phyloP scores from a whole-genome alignment of 2,888 invertebrate genomes.

The Stenodema calcarata region DNA sequence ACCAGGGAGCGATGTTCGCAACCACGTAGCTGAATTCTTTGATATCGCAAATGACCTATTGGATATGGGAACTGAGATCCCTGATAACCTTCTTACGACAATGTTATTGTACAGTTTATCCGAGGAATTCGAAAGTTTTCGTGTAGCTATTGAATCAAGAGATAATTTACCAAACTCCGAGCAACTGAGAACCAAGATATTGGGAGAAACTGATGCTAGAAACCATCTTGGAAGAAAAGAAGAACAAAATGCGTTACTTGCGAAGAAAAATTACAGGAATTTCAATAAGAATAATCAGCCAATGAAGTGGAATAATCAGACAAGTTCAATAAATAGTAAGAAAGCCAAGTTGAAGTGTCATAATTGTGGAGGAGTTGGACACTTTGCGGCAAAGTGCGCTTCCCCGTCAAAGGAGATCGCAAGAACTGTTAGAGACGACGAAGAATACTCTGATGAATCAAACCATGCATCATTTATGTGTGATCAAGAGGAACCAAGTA shows the following conservation, averaged over 20 bases:
- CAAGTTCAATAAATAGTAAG: background rate
- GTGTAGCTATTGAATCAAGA: slow-evolving; percentile 1
- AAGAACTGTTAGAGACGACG: background rate
- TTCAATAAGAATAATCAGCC: background rate
- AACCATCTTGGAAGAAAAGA: background rate
- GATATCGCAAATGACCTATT: background rate
- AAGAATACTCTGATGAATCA: background rate
- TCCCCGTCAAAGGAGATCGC: background rate
- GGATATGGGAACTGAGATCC: background rate
- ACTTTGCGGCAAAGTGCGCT: background rate
- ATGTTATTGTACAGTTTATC: slow-evolving; percentile 11
- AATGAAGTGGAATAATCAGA: background rate
- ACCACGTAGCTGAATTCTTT: background rate
- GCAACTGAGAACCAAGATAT: background rate
- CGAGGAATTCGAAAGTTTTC: background rate
- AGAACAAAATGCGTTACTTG: background rate
- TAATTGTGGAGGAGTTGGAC: background rate
- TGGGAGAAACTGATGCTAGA: slow-evolving; percentile 11
- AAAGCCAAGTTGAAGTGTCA: slow-evolving; percentile 1
- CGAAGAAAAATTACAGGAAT: background rate
- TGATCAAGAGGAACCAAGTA: background rate
- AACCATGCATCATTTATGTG: background rate
- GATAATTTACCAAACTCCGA: slow-evolving; percentile 10
- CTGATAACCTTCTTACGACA: background rate
- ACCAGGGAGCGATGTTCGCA: background rate